Evolutionary conservation across 2,113 vertebrate genomes (phyloP).

Genomic region (Tragelaphus scriptus): DNA sequence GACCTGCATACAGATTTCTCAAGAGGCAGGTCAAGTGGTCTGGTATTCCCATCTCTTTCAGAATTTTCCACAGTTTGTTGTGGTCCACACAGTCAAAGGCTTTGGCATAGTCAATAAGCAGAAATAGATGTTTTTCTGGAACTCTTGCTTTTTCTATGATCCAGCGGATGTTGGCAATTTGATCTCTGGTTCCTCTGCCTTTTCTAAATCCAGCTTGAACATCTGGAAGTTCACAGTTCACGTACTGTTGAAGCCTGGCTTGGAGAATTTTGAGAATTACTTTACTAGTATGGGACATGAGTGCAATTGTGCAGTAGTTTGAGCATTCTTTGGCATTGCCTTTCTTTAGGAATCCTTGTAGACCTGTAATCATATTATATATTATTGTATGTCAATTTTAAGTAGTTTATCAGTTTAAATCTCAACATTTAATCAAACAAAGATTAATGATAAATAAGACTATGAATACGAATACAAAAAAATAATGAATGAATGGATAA

Average conservation of each 20-base stretch:
- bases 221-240: neutral
- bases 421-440: neutral
- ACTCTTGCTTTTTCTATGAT: too few relatives aligned
- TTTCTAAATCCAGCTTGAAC: neutral
- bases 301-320: neutral
- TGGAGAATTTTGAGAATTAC: neutral
- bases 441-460: neutral
- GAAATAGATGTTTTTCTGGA: too few relatives aligned
- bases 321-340: neutral
- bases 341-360: neutral
- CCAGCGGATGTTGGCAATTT: neutral
- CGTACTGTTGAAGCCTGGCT: neutral
- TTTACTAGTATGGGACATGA: neutral
- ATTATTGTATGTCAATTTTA: fast-evolving
- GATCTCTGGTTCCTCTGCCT: neutral
- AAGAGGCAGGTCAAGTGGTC: neutral
- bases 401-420: neutral
- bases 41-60: neutral
- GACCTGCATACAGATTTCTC: neutral
- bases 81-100: too few relatives aligned
- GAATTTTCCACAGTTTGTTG: too few relatives aligned
- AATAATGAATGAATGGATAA: neutral
- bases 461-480: neutral
- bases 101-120: too few relatives aligned
- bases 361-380: neutral